Evolutionary conservation across 2,888 invertebrate species (phyloP), one percentile per base, ranked within the genome.

Genomic region (Chaetogeoica ovagalla): DNA sequence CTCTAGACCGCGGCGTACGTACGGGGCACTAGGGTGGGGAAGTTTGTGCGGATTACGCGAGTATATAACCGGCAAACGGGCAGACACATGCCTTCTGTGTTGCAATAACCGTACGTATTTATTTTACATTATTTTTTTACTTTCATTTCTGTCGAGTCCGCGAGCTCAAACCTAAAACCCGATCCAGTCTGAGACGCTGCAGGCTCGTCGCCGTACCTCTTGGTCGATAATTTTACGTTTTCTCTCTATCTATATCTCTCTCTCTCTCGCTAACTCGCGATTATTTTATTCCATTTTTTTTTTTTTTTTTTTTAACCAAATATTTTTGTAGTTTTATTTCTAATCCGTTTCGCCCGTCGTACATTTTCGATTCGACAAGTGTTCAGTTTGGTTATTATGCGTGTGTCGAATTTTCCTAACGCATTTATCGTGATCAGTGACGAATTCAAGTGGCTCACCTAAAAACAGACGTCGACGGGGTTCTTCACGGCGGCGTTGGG

Each of bases 131-230:
- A 30, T 71, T 68, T 69, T 79, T 79, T 79, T 63, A 79, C 79
- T 79, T 79, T 79, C 79, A 79, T 79, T 79, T 79, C 71, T 79
- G 71, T 79, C 71, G 79, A 63, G 70, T 71, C 71, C 70, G 79
- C 69, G 77, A 69, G 77, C 69, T 69, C 77, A 59, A 68, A 15
- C 66, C 57, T 21, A 65, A 43, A 55, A 79, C 57, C 57, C 77
- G 69, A 71, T 43, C 79, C 79, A 79, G 79, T 79, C 79, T 63
- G 79, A n/a, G n/a, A 30, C 62, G 63, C 69, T 71, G 63, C 79
- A 57, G 70, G 57, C 79, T 71, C 79, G 69, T 62, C 77, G 62
- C 59, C 39, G 39, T 43, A 57, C 55, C 39, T 65, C n/a, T 21
- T 17, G 30, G 30, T 48, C n/a, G 7, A 21, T 55, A 21, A 30